Percentiles rank a stretch among this genome's conserved stretches.
These are phyloP conservation scores for Heliothis subflexa DNA, from an alignment of 1,140 invertebrate species.

Conservation along the genomic window DNA sequence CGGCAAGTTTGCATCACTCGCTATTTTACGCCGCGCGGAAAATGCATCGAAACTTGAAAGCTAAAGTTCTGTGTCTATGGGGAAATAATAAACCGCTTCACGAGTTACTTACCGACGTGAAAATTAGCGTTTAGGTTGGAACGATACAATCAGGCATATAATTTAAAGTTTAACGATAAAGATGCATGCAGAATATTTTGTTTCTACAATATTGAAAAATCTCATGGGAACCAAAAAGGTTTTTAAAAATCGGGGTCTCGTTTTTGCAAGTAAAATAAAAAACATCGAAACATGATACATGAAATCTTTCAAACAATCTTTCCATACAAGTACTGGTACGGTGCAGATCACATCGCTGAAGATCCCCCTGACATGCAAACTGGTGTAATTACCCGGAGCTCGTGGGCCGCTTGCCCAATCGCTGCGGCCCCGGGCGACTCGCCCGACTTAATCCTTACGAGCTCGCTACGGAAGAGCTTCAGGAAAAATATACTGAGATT, in stretches of 20 bases:
- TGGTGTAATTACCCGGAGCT: slow-evolving; percentile 43
- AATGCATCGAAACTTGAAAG: not conserved
- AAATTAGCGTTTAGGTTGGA: not conserved
- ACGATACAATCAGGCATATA: not conserved
- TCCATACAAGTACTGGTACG: slow-evolving; percentile 1
- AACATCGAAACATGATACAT: slow-evolving; percentile 8
- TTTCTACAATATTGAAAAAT: too few species aligned
- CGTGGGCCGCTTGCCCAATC: slow-evolving; percentile 44
- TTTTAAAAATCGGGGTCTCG: too few species aligned
- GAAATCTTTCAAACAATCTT: not conserved
- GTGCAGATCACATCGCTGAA: slow-evolving; percentile 21
- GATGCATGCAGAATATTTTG: not conserved
- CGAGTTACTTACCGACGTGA: not conserved
- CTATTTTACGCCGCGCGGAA: not conserved
- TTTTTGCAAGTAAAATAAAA: not conserved
- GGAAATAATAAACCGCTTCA: slow-evolving; percentile 1
- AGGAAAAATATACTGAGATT: slow-evolving; percentile 27
- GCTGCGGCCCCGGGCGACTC: slow-evolving; percentile 33
- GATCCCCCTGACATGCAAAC: slow-evolving; percentile 48
- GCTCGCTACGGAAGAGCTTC: slow-evolving; percentile 15
- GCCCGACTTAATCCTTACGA: slow-evolving; percentile 24
- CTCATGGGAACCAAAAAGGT: too few species aligned
- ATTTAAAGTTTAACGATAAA: not conserved
- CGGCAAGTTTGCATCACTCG: slow-evolving; percentile 2
- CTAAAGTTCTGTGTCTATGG: not conserved